Evolutionary conservation across 1,140 invertebrate genomes (phyloP), one percentile per base, ranked within the genome.

Genomic region (Drosophila subobscura): DNA sequence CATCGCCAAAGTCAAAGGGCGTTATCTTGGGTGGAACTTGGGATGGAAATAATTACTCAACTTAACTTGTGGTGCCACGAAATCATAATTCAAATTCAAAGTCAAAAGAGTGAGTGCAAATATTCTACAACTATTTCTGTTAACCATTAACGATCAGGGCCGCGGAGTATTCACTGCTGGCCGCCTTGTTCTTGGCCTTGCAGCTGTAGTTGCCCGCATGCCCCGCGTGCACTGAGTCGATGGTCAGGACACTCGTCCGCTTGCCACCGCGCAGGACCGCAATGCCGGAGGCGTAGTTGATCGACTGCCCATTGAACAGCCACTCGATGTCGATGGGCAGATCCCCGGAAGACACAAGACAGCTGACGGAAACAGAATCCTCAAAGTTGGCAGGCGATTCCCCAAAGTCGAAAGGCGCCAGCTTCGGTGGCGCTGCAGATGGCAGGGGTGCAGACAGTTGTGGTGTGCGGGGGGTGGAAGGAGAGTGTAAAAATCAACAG

Each of bases 291-390:
- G 77, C 75, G n/a, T 71, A 84, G 60, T 76, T 91, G 2, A 90
- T 83, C 22, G 77, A 49, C 0, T 93, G 91, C 49, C 94, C 94
- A 72, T 96, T 94, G 76, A 96, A 95, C 50, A 94, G 93, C 96
- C 96, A 97, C 27, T 93, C 92, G 68, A 97, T 96, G 46, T 95
- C 94, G 60, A 97, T 93, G 4, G 97, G 96, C 64, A 95, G 92
- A 90, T 97, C 96, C 10, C 97, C 97, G 84, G 97, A 96, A 68
- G 94, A 94, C 7, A 98, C 95, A 27, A 95, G 94, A 92, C 97
- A 99, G 44, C 94, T 94, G 14, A 96, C 93, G 1, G 94, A 95
- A 45, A 94, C 94, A 54, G 94, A 94, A 79, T 96, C 95, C 44
- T 95, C 95, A 66, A 95, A 94, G 88, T 94, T 94, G 0, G 93